Percentiles rank a stretch among this genome's conserved stretches.
These are phyloP conservation scores for Jaculus jaculus DNA, from an alignment of 2,113 vertebrate genomes.

Conservation along the genomic window DNA sequence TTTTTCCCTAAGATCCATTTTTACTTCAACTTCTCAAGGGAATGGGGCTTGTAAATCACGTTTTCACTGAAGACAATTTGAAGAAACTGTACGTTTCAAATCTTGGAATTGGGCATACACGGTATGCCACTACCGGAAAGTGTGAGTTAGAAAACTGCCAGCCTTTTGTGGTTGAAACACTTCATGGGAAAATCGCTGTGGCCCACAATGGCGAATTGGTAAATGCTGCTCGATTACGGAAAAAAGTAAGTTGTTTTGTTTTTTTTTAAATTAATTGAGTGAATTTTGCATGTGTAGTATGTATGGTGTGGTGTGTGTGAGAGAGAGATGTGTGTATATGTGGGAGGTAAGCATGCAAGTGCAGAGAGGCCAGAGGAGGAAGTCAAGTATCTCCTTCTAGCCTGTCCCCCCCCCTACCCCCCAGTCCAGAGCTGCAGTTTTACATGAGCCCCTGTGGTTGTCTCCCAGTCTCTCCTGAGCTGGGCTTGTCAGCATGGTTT, in stretches of 20 bases:
- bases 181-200: slow-evolving; percentile 97
- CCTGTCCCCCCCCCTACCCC: no score
- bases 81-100: slow-evolving; percentile 94
- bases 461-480: no score
- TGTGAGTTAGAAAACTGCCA: slow-evolving; percentile 99
- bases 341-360: no score
- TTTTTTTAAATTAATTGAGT: neutral
- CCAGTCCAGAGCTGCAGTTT: no score
- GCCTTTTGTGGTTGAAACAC: slow-evolving; percentile 98
- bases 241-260: slow-evolving; percentile 85
- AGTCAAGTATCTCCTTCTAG: no score
- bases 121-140: slow-evolving; percentile 96
- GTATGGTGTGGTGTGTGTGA: no score
- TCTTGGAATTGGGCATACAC: slow-evolving; percentile 96
- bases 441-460: no score
- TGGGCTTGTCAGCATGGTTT: no score
- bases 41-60: slow-evolving; percentile 95
- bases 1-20: slow-evolving; percentile 49
- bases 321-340: no score
- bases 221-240: slow-evolving; percentile 91
- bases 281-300: no score
- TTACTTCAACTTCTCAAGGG: slow-evolving; percentile 86
- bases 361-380: no score
- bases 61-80: slow-evolving; percentile 93
- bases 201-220: slow-evolving; percentile 98